Base-by-base conservation (phyloP, 1,140 invertebrate genomes). In the Bathynomus jamesi region DNA sequence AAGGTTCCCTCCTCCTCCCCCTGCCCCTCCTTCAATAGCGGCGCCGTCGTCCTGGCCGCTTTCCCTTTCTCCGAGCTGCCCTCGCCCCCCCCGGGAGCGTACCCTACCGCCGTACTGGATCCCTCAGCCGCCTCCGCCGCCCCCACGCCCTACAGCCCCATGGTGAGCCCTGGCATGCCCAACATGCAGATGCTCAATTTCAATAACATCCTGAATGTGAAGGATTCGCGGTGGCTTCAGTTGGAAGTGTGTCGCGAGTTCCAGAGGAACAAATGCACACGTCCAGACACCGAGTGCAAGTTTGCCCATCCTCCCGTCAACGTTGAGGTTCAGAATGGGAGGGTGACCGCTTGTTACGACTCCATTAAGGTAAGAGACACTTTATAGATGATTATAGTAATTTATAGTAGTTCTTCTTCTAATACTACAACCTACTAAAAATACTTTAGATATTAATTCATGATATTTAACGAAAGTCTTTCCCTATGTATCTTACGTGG, bases 291-390 rank as follows among this genome's bases (percentile, higher is more conserved):
- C 78, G 97, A 99, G 85, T 99, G 97, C 89, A 99, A 99, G 87
- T 99, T 99, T 84, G 98, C 97, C 76, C 98, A 99, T 89, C 98
- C 98, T 61, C 95, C 96, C 68, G 89, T 95, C 78, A 97, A 98
- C 85, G 96, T 99, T 79, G 98, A 99, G 86, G 95, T 99, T 79
- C 96, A 99, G 87, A 99, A 99, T 86, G 98, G 98, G 83, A 89
- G 96, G 80, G 98, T 99, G 80, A 99, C 96, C 76, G 97, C 98
- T 78, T 99, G 98, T 88, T 99, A 99, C 88, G 98, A 99, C 87
- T 98, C 95, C 84, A 99, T 99, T 84, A 99, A 99, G 95, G 98
- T 99, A 87, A 87, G 89, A 53, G 21, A 53, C 5, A 53, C 2
- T n/a, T n/a, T n/a, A n/a, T n/a, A n/a, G n/a, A n/a, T n/a, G n/a